phyloP scores from a whole-genome alignment of 2,888 invertebrate genomes.

The Thera britannica region DNA sequence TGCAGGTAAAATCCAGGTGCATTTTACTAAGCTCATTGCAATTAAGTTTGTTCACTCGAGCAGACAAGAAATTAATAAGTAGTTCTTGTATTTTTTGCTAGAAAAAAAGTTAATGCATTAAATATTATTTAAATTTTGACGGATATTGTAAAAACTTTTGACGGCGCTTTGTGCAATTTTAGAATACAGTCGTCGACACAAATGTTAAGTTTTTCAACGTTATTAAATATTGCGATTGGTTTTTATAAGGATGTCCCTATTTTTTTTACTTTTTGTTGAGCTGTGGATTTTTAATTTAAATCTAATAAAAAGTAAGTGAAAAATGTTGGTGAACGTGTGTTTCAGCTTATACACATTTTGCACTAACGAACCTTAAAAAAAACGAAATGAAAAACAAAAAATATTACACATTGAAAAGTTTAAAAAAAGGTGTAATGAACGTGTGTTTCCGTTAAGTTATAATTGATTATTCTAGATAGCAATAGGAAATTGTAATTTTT shows the following conservation, averaged over 20 bases:
- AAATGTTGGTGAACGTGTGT: too few relatives aligned
- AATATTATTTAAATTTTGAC: conserved; percentile 15
- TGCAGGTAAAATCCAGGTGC: conserved; percentile 19
- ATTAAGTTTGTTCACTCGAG: conserved; percentile 20
- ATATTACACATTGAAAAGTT: too few relatives aligned
- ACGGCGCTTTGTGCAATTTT: conserved; percentile 25
- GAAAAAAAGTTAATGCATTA: conserved; percentile 12
- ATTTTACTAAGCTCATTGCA: conserved; percentile 3
- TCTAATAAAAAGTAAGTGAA: too few relatives aligned
- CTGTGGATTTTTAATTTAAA: neutral
- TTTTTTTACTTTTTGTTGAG: neutral
- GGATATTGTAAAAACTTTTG: conserved; percentile 26
- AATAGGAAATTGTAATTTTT: too few relatives aligned
- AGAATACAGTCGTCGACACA: conserved; percentile 24
- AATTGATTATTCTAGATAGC: too few relatives aligned
- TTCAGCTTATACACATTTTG: too few relatives aligned
- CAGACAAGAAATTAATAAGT: conserved; percentile 21
- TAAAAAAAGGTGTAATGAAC: too few relatives aligned
- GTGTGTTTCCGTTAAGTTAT: too few relatives aligned
- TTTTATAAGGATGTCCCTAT: neutral
- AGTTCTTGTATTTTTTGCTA: conserved; percentile 24
- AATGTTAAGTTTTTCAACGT: conserved; percentile 24
- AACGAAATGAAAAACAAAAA: too few relatives aligned
- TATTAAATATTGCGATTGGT: neutral
- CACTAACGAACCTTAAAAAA: too few relatives aligned